These are phyloP conservation scores for Orientallactaga bullata DNA, from an alignment of 2,113 vertebrate genomes.

Conservation along the genomic window DNA sequence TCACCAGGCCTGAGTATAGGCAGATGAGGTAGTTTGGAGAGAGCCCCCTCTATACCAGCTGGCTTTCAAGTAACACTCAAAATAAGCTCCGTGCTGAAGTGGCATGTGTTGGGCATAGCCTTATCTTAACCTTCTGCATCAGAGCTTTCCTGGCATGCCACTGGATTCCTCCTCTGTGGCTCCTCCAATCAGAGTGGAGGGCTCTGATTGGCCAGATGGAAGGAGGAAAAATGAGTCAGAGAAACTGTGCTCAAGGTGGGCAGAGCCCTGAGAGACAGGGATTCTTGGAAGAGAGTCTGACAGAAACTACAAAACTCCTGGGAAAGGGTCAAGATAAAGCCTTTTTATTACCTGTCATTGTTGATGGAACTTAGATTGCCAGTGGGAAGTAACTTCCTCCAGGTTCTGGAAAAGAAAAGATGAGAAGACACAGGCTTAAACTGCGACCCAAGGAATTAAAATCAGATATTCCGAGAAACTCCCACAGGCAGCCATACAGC, in stretches of 20 bases:
- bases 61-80: not conserved
- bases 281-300: too few species aligned
- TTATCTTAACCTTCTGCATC: not conserved
- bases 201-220: not conserved
- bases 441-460: not conserved
- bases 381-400: not conserved
- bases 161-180: not conserved
- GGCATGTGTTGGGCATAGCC: not conserved
- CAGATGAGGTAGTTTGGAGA: not conserved
- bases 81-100: not conserved
- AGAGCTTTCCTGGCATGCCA: not conserved
- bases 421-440: not conserved
- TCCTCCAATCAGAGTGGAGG: not conserved
- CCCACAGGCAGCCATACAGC: not conserved
- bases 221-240: not conserved
- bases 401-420: slow-evolving; percentile 10
- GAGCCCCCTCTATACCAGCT: not conserved
- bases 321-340: not conserved
- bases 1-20: not conserved
- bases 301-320: not conserved
- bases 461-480: not conserved
- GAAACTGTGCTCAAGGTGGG: not conserved
- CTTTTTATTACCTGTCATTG: not conserved
- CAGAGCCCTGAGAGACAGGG: not conserved
- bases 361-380: not conserved